Conservation (phyloP, 2,113 vertebrate species). For the Glaucomys volans region DNA sequence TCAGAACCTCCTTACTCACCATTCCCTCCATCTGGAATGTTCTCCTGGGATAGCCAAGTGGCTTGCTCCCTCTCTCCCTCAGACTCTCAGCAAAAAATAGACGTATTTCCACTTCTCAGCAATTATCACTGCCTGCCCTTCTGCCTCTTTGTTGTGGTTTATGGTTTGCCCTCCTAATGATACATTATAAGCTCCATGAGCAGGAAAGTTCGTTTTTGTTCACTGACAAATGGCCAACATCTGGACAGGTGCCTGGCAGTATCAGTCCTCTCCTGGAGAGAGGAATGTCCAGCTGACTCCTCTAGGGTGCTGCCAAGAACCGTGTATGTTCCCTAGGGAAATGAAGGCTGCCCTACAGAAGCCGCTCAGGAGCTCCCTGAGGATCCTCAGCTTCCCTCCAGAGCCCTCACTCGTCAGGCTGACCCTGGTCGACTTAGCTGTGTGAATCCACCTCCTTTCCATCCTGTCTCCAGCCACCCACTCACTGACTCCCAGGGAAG, state of each 20-base stretch:
- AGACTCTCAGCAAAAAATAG: neutral
- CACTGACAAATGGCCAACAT: neutral
- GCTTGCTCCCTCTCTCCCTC: neutral
- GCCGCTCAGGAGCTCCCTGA: neutral
- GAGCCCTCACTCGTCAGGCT: neutral
- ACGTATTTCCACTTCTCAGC: neutral
- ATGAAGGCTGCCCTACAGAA: no score
- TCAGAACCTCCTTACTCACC: neutral
- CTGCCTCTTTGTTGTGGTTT: neutral
- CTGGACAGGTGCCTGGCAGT: neutral
- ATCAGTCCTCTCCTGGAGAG: neutral
- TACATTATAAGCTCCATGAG: neutral
- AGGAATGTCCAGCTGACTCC: neutral
- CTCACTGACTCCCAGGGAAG: neutral
- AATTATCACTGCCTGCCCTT: no score
- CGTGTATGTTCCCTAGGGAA: neutral
- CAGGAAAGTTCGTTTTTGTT: neutral
- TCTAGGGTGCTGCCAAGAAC: neutral
- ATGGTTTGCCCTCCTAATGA: fast-evolving
- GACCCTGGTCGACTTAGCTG: no score
- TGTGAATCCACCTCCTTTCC: neutral
- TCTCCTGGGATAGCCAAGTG: neutral
- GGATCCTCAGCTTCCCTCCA: neutral
- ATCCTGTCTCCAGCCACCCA: neutral
- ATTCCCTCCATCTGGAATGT: no score